Percentiles rank a stretch among this genome's conserved stretches.
phyloP scores from a whole-genome alignment of 2,888 invertebrate species.

The Ophion costatus region DNA sequence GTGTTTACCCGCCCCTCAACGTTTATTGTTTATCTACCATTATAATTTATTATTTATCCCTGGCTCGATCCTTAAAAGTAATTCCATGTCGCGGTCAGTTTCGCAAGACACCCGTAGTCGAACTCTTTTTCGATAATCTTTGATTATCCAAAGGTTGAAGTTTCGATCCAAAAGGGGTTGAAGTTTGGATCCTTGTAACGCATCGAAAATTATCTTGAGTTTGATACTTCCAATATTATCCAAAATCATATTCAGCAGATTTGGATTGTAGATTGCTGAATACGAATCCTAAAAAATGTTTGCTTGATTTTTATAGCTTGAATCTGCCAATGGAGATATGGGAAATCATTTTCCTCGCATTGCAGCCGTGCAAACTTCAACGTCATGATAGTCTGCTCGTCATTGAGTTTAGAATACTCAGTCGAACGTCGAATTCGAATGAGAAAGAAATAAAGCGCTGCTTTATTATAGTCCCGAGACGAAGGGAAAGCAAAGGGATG shows the following conservation, averaged over 20 bases:
- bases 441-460: not conserved
- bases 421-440: not conserved
- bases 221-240: no score
- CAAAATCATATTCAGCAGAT: no score
- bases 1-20: not conserved
- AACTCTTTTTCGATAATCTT: not conserved
- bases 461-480: not conserved
- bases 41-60: not conserved
- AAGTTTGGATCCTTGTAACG: no score
- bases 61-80: not conserved
- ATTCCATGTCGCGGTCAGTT: not conserved
- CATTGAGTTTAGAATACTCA: not conserved
- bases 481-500: slow-evolving; percentile 9
- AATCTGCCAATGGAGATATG: no score
- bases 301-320: no score
- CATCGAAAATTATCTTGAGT: no score
- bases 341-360: no score
- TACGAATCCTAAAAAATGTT: no score
- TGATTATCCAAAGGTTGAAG: no score
- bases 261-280: no score
- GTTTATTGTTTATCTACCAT: not conserved
- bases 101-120: not conserved
- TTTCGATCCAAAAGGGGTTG: no score
- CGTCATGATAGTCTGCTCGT: not conserved
- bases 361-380: no score